Base-by-base conservation (phyloP, 2,888 invertebrate species). In the Allophyes oxyacanthae region DNA sequence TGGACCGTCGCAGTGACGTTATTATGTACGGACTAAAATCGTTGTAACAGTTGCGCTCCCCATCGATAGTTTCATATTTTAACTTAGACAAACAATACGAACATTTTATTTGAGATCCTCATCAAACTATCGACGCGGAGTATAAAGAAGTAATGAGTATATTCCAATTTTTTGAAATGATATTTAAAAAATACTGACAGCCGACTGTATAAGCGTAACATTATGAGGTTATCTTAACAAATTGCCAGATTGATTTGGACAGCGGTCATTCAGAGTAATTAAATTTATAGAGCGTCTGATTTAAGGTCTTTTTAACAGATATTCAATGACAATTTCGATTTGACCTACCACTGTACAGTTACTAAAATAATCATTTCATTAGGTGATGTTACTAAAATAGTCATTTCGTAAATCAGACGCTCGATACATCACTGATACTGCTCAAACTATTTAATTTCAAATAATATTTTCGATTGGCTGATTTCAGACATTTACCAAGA, bases 11-110 rank as follows among this genome's bases (percentile, higher is more conserved):
- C 75, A 52, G 32, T 77, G 85, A 85, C 84, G 83, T 75, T 66
- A 78, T 77, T 78, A 78, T 84, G 84, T 85, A 87, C 84, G 85
- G 88, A 88, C 83, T 86, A 84, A 84, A 81, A 83, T 90, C 90
- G 90, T 91, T 90, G 91, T 88, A 83, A 79, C 72, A 72, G 76
- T 82, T 74, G 56, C 50, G 63, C 58, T 57, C 57, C 69, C 63
- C 59, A 70, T 66, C 80, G 71, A 78, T 77, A 77, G 60, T 72
- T 64, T 57, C 46, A 48, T 56, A 57, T 54, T 59, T 58, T 45
- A 68, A 65, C 62, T 73, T 56, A 70, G n/a, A 71, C 63, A 54
- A 62, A 71, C 59, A 56, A 71, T 52, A 58, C 64, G 33, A 64
- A 64, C 49, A 51, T 34, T 50, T 44, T 43, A 65, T 63, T 59